Base-by-base conservation (phyloP, 2,888 invertebrate genomes). In the Gymnosoma rotundatum region DNA sequence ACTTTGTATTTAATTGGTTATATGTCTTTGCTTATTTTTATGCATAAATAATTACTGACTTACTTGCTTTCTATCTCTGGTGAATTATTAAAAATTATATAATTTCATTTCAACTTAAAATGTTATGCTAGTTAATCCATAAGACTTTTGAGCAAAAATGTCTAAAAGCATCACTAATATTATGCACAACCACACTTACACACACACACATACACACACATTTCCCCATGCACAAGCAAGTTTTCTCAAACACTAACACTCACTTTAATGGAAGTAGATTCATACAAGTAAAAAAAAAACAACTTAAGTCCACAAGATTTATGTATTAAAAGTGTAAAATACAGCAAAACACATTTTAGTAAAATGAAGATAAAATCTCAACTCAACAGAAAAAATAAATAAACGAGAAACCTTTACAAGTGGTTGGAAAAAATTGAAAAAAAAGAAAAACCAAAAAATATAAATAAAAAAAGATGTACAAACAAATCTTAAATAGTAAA, bases 81-180 rank as follows among this genome's bases (percentile, higher is more conserved):
- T 84, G 78, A 81, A 78, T 84, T 78, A 81, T 84, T 78, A 84
- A 84, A 81, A 84, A 78, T 80, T 67, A 80, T 81, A 84, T 81
- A 84, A 81, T 81, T 84, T 81, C 69, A 78, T 70, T 78, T 81
- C 66, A 78, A 81, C 78, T 81, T 78, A 78, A 78, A 83, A 84
- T 81, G 84, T 84, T 78, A 78, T 74, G 69, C 84, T 75, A 84
- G 84, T 84, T 84, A 84, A 84, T 84, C 81, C 84, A 52, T 84
- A 84, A 84, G 78, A 78, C 81, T 74, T 81, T 78, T 54, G 70
- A 74, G 42, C 50, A 81, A 81, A 60, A 74, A 73, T 58, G 81
- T 12, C 69, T 73, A 76, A 76, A 76, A 82, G 75, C 81, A 60
- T 75, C 56, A 81, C 70, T 70, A 67, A 74, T 60, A 54, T 54